Evolutionary conservation across 2,888 invertebrate species (phyloP).

Genomic region (Leucophenga montana): DNA sequence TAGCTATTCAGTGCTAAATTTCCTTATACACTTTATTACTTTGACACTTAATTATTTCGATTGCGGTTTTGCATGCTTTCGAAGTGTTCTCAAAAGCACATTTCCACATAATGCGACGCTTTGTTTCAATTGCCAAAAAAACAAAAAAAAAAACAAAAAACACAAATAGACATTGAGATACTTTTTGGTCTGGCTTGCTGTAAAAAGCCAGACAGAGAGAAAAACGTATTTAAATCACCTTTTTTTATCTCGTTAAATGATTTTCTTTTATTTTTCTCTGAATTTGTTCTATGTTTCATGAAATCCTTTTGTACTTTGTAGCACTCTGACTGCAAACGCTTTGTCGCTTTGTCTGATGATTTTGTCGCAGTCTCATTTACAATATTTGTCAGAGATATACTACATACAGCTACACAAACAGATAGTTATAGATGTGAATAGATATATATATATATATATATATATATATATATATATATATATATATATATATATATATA

Average conservation of each 20-base stretch:
- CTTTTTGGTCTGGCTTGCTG: too few relatives aligned
- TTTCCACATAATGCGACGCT: not conserved
- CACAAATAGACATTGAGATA: too few relatives aligned
- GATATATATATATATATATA: constrained; percentile 2
- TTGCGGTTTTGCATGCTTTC: constrained; percentile 46
- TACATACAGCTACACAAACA: not conserved
- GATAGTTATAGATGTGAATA: too few relatives aligned
- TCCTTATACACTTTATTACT: constrained; percentile 34
- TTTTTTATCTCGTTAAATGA: constrained; percentile 52
- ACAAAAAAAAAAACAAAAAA: constrained; percentile 7
- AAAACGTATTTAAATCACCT: constrained; percentile 36
- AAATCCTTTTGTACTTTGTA: constrained; percentile 35
- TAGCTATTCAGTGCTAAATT: not conserved
- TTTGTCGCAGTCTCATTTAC: constrained; percentile 63
- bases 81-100: too few relatives aligned
- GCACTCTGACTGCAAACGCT: constrained; percentile 28
- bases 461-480: not conserved
- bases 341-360: constrained; percentile 47
- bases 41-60: constrained; percentile 62
- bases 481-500: not conserved
- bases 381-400: constrained; percentile 50
- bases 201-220: constrained; percentile 23
- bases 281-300: constrained; percentile 28
- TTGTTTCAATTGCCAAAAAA: constrained; percentile 11
- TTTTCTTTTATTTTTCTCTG: constrained; percentile 36